Evolutionary conservation across 2,888 invertebrate species (phyloP), one percentile per base, ranked within the genome.

Genomic region (Dynastes tityus): DNA sequence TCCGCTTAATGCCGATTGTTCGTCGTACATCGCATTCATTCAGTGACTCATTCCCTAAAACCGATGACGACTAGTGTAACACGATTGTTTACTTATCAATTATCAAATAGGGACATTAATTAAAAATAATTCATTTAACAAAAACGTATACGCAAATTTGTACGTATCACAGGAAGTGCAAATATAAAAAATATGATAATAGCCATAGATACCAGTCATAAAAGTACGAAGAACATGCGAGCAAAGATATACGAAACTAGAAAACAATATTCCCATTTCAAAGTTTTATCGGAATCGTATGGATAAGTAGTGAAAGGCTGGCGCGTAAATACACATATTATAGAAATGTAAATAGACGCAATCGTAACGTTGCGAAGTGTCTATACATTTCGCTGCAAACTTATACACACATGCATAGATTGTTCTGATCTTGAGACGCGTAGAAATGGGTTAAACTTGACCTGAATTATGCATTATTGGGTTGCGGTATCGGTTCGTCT

Each of bases 381-480:
- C 22, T 55, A 6, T 55, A 16, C 22, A 16, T 9, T 22, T 13
- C 6, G n/a, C 55, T 55, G 22, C 16, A 55, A 16, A 55, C 4
- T 55, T 55, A 45, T 45, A 45, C 32, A 0, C 32, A 45, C 11
- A 45, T 45, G 11, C 11, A 37, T 37, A 64, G 29, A 70, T 53
- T 53, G 51, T 70, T 32, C 53, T 70, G 32, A 53, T 70, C 70
- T 70, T 70, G 70, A 70, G 70, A 53, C 49, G 53, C 55, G 8
- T 55, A 55, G 55, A 55, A 55, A 16, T 55, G 22, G 55, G 3
- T 55, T 55, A 55, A 70, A 70, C 70, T 70, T 70, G 70, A 70
- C 70, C 70, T 55, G 53, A 70, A 70, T 70, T 32, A 29, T 16
- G n/a, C 5, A 32, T n/a, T 53, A 53, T 29, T 70, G 4, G 37